phyloP scores from a whole-genome alignment of 2,888 invertebrate species.

The Gnatocerus cornutus region DNA sequence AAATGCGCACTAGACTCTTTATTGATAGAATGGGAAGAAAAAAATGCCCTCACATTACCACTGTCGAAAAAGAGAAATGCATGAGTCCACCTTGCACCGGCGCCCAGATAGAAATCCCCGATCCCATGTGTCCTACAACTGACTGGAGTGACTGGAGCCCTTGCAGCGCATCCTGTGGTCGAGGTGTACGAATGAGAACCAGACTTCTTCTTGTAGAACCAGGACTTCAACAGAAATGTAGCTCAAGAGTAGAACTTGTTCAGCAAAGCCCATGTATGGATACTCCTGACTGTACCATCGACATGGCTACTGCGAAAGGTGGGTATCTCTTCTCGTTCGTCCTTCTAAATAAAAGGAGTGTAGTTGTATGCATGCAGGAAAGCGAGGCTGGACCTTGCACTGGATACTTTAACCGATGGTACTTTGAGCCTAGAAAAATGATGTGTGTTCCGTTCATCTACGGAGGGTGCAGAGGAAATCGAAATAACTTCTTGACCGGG shows the following conservation, averaged over 20 bases:
- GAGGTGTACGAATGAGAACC: constrained; percentile 83
- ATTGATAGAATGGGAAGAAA: constrained; percentile 84
- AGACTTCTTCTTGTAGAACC: constrained; percentile 81
- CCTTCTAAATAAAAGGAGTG: constrained; percentile 24
- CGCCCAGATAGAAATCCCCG: constrained; percentile 71
- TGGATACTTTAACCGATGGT: constrained; percentile 90
- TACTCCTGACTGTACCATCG: constrained; percentile 80
- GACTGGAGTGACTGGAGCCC: constrained; percentile 95
- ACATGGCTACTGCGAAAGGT: constrained; percentile 86
- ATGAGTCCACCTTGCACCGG: constrained; percentile 80
- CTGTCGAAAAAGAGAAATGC: constrained; percentile 87
- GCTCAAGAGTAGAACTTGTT: constrained; percentile 79
- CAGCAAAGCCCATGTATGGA: constrained; percentile 84
- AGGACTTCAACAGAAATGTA: constrained; percentile 78
- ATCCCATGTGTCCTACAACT: constrained; percentile 84
- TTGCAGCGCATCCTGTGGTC: constrained; percentile 91
- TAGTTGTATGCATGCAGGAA: constrained; percentile 88
- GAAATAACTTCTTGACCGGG: constrained; percentile 90
- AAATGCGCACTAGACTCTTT: constrained; percentile 84
- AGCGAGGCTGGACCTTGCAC: constrained; percentile 90
- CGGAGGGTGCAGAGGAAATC: constrained; percentile 92
- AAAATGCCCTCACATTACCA: constrained; percentile 84
- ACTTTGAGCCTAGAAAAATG: constrained; percentile 82
- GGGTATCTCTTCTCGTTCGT: constrained; percentile 38
- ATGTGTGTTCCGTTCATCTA: constrained; percentile 92